Percentiles rank a stretch among this genome's conserved stretches.
Evolutionary conservation across 37 sponge, comb jelly and placozoan species (phyloP).

Genomic region (Petrosia ficiformis): DNA sequence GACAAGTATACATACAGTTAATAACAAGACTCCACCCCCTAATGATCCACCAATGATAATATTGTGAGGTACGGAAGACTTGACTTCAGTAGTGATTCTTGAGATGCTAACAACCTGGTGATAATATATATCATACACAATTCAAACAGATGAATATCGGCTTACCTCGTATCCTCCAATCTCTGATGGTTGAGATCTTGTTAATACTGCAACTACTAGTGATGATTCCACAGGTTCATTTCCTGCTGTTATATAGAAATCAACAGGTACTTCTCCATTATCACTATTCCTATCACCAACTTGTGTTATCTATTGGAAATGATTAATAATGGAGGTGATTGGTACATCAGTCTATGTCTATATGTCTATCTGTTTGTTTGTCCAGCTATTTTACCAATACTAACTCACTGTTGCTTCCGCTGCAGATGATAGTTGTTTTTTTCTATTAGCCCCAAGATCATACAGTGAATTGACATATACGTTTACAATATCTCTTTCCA

Average conservation of each 20-base stretch:
- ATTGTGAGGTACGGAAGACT: too few species aligned
- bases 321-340: too few species aligned
- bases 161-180: not conserved
- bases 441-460: not conserved
- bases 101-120: too few species aligned
- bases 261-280: not conserved
- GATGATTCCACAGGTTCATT: not conserved
- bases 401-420: not conserved
- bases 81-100: too few species aligned
- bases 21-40: too few species aligned
- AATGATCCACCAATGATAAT: too few species aligned
- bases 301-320: not conserved
- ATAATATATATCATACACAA: too few species aligned
- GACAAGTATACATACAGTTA: too few species aligned
- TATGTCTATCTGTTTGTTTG: too few species aligned
- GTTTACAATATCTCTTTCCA: not conserved
- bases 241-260: not conserved
- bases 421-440: not conserved
- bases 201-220: not conserved
- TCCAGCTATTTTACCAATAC: not conserved
- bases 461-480: not conserved
- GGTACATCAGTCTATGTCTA: too few species aligned
- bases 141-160: too few species aligned
- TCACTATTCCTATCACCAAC: not conserved
- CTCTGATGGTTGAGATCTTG: not conserved